phyloP scores from a whole-genome alignment of 2,113 vertebrate genomes.

The Halcyon malimbica region DNA sequence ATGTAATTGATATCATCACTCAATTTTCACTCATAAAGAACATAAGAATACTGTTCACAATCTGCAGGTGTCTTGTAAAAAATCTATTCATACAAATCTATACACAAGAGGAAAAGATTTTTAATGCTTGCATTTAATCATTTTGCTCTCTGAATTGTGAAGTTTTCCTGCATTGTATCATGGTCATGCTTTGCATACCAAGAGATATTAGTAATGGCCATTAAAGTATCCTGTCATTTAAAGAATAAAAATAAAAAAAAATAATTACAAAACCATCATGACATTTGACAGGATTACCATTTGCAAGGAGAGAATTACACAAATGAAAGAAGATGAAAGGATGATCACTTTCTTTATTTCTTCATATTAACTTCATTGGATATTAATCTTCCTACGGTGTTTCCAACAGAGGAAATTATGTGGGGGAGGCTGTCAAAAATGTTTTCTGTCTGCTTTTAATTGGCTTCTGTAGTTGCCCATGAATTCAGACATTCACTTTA shows the following conservation, averaged over 20 bases:
- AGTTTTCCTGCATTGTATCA: constrained; percentile 25
- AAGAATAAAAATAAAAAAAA: neutral
- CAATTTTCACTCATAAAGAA: neutral
- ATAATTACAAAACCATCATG: neutral
- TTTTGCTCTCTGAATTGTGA: neutral
- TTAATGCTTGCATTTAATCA: neutral
- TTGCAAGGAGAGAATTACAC: neutral
- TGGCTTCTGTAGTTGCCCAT: neutral
- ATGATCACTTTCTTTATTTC: neutral
- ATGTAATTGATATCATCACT: neutral
- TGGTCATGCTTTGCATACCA: constrained; percentile 16
- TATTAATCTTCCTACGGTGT: neutral
- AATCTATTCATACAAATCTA: neutral
- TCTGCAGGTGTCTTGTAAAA: neutral
- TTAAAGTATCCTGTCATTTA: neutral
- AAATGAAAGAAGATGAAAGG: neutral
- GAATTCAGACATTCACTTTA: neutral
- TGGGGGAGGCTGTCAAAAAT: neutral
- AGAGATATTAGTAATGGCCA: neutral
- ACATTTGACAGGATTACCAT: constrained; percentile 16
- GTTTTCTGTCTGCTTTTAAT: neutral
- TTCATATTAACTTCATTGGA: neutral
- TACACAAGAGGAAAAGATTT: neutral
- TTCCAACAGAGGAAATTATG: neutral
- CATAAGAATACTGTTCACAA: neutral